phyloP scores from a whole-genome alignment of 2,888 invertebrate species.

The Apodemia duryi region DNA sequence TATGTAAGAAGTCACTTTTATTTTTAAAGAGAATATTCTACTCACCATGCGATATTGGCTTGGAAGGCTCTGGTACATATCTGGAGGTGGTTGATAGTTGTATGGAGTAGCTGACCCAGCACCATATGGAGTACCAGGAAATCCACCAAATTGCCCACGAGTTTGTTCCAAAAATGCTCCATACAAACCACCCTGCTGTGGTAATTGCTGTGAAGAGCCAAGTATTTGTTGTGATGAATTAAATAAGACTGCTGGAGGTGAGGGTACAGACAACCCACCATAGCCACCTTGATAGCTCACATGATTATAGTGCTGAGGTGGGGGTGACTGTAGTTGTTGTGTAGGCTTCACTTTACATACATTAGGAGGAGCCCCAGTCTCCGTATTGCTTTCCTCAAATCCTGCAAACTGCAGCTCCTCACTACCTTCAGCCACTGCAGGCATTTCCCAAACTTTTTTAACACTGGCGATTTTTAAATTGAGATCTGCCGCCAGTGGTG shows the following conservation, averaged over 20 bases:
- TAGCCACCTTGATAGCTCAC: slow-evolving; percentile 87
- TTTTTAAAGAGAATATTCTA: slow-evolving; percentile 6
- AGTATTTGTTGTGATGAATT: slow-evolving; percentile 85
- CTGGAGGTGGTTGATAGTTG: slow-evolving; percentile 86
- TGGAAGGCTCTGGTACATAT: slow-evolving; percentile 72
- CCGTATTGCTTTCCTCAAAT: slow-evolving; percentile 64
- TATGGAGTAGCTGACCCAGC: slow-evolving; percentile 85
- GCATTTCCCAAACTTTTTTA: slow-evolving; percentile 93
- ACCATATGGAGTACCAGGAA: slow-evolving; percentile 84
- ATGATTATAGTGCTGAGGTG: slow-evolving; percentile 83
- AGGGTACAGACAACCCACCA: slow-evolving; percentile 90
- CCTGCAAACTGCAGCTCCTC: slow-evolving; percentile 71
- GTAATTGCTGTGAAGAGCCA: slow-evolving; percentile 79
- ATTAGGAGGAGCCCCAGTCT: slow-evolving; percentile 81
- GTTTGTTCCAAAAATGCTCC: slow-evolving; percentile 87
- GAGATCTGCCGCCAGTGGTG: slow-evolving; percentile 91
- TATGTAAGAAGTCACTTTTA: no score
- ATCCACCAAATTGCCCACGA: slow-evolving; percentile 89
- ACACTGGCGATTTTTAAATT: slow-evolving; percentile 97
- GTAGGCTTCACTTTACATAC: slow-evolving; percentile 92
- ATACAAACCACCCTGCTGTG: slow-evolving; percentile 87
- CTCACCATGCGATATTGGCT: slow-evolving; percentile 73
- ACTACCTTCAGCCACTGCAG: slow-evolving; percentile 81
- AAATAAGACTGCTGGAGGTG: slow-evolving; percentile 90
- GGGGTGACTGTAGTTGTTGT: slow-evolving; percentile 87